phyloP scores from a whole-genome alignment of 2,888 invertebrate genomes.

The Lacanobia wlatinum region DNA sequence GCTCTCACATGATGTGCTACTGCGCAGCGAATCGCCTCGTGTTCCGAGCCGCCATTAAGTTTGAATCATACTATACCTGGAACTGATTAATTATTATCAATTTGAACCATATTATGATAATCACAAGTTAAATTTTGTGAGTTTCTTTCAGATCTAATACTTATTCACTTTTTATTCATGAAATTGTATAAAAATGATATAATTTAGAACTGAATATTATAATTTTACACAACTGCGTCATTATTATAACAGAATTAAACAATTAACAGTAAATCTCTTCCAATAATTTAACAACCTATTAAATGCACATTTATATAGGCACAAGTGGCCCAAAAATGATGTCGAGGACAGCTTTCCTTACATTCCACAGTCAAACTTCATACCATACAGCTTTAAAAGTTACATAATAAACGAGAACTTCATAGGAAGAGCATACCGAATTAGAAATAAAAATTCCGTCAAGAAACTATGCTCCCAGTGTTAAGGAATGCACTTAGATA shows the following conservation, averaged over 20 bases:
- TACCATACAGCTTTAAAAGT: slow-evolving; percentile 61
- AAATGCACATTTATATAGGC: slow-evolving; percentile 86
- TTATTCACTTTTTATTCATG: slow-evolving; percentile 59
- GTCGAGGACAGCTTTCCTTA: slow-evolving; percentile 61
- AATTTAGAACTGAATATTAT: slow-evolving; percentile 61
- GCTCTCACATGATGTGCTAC: not conserved
- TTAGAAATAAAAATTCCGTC: slow-evolving; percentile 82
- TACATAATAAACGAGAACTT: slow-evolving; percentile 63
- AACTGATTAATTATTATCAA: slow-evolving; percentile 50
- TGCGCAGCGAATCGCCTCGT: not conserved
- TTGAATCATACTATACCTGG: slow-evolving; percentile 35
- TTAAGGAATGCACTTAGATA: slow-evolving; percentile 87
- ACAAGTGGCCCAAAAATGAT: slow-evolving; percentile 78
- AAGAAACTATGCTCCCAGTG: slow-evolving; percentile 81
- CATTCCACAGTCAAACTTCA: slow-evolving; percentile 66
- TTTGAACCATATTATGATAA: slow-evolving; percentile 51
- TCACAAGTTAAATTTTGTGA: slow-evolving; percentile 58
- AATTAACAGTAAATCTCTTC: slow-evolving; percentile 88
- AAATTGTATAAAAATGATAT: slow-evolving; percentile 58
- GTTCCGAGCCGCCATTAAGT: not conserved
- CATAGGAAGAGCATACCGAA: slow-evolving; percentile 77
- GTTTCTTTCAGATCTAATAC: slow-evolving; percentile 66
- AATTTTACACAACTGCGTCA: slow-evolving; percentile 76
- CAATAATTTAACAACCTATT: slow-evolving; percentile 89
- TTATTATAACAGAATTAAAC: slow-evolving; percentile 83